Conservation (phyloP, 2,888 invertebrate genomes). For the Apodemia duryi region DNA sequence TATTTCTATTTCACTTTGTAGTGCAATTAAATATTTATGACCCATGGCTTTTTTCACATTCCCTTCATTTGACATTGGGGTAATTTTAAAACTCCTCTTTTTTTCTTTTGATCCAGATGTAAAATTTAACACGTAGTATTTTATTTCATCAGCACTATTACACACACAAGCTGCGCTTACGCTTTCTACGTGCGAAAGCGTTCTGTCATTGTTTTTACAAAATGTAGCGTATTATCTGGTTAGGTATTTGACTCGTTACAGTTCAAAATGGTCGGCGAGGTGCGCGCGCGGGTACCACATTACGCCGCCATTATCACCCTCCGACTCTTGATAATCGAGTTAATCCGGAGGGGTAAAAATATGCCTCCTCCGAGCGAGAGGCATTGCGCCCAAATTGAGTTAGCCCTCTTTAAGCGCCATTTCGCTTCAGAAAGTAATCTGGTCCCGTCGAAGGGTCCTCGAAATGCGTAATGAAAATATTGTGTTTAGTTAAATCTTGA, state of each 20-base stretch:
- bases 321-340: slow-evolving; percentile 52
- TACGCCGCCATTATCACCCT: slow-evolving; percentile 44
- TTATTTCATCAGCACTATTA: too few species aligned
- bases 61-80: too few species aligned
- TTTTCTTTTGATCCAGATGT: too few species aligned
- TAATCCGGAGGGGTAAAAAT: slow-evolving; percentile 42
- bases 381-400: slow-evolving; percentile 51
- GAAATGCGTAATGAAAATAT: slow-evolving; percentile 39
- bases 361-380: slow-evolving; percentile 33
- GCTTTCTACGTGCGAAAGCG: too few species aligned
- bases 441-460: slow-evolving; percentile 36
- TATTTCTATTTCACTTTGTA: too few species aligned
- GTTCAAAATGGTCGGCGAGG: slow-evolving; percentile 21
- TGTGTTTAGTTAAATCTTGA: slow-evolving; percentile 33
- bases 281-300: slow-evolving; percentile 33
- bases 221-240: neutral
- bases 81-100: too few species aligned
- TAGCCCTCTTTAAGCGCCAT: slow-evolving; percentile 49
- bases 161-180: too few species aligned
- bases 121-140: too few species aligned
- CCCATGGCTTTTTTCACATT: too few species aligned
- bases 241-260: neutral
- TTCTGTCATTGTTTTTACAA: neutral
- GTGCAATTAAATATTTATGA: too few species aligned
- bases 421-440: slow-evolving; percentile 50